Conservation (phyloP, 2,888 invertebrate genomes). For the Netelia fuscicornis region DNA sequence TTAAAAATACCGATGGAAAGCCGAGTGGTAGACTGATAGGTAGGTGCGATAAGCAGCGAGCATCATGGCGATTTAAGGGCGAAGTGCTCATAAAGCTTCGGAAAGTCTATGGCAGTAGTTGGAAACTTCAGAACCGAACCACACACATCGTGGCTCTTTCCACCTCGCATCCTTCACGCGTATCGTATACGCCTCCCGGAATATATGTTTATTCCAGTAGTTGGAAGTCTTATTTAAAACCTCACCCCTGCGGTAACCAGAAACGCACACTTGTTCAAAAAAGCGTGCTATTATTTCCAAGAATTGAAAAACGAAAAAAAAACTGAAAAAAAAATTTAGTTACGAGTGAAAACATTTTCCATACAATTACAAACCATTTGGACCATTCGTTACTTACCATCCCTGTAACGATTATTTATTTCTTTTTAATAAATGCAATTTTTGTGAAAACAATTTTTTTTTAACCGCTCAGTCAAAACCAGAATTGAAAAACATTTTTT, state of each 20-base stretch:
- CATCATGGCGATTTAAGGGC: conserved; percentile 53
- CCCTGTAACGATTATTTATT: no score
- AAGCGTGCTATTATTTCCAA: not conserved
- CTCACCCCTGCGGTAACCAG: not conserved
- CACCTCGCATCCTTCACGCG: not conserved
- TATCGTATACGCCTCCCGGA: not conserved
- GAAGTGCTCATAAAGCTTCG: conserved; percentile 42
- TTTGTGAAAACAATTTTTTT: not conserved
- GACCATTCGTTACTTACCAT: no score
- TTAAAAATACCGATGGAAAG: conserved; percentile 57
- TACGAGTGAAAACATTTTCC: not conserved
- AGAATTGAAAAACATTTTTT: not conserved
- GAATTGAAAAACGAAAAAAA: not conserved
- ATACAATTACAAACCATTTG: not conserved
- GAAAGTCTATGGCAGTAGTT: conserved; percentile 34
- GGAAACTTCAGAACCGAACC: conserved; percentile 44
- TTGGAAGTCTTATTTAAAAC: not conserved
- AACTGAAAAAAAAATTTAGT: not conserved
- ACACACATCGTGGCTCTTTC: not conserved
- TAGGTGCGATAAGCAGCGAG: conserved; percentile 54
- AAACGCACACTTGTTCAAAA: not conserved
- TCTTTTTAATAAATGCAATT: not conserved
- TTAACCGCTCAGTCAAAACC: not conserved
- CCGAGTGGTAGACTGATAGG: conserved; percentile 56
- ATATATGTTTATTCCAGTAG: conserved; percentile 14